These are phyloP conservation scores for Ennomos quercinarius DNA, from an alignment of 2,888 invertebrate genomes.

Conservation along the genomic window DNA sequence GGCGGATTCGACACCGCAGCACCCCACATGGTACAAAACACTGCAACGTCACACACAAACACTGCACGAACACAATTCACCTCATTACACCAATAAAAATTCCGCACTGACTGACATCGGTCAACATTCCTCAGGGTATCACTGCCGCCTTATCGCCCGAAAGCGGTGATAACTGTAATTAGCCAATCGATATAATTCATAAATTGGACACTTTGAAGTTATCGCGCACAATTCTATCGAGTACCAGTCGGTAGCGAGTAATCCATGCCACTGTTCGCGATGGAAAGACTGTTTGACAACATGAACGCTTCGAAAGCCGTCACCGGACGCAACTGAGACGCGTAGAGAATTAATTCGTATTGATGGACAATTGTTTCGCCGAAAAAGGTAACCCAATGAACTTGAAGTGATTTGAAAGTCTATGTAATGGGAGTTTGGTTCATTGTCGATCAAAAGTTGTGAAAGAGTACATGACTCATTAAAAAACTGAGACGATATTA, in stretches of 20 bases:
- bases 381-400: conserved; percentile 67
- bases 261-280: conserved; percentile 74
- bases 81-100: conserved; percentile 65
- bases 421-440: conserved; percentile 47
- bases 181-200: conserved; percentile 64
- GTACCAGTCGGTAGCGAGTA: conserved; percentile 70
- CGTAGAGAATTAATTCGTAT: conserved; percentile 79
- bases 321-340: conserved; percentile 80
- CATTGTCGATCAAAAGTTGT: conserved; percentile 49
- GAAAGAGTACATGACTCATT: conserved; percentile 20
- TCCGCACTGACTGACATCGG: conserved; percentile 71
- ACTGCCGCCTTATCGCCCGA: conserved; percentile 64
- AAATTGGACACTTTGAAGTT: conserved; percentile 61
- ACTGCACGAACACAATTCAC: conserved; percentile 67
- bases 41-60: conserved; percentile 58
- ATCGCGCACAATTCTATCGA: conserved; percentile 61
- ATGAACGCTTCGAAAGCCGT: conserved; percentile 77
- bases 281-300: conserved; percentile 76
- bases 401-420: conserved; percentile 54
- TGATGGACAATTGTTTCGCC: conserved; percentile 78
- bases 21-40: conserved; percentile 76
- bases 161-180: conserved; percentile 65
- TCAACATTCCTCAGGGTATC: conserved; percentile 62
- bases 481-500: conserved; percentile 9
- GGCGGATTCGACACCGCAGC: conserved; percentile 79